phyloP scores from a whole-genome alignment of 2,888 invertebrate species.

The Pachliopta kotzebuea region DNA sequence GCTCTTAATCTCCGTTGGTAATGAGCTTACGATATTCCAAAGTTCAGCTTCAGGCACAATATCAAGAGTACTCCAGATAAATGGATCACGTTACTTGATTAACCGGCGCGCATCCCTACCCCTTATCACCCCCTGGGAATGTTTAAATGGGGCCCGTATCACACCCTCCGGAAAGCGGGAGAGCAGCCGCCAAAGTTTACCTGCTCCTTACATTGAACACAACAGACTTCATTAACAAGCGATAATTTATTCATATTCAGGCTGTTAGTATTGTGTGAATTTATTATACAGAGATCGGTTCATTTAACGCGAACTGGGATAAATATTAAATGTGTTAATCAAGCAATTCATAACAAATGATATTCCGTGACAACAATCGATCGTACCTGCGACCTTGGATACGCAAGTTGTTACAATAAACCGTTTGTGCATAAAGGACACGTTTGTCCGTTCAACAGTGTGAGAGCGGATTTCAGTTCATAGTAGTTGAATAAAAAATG shows the following conservation, averaged over 20 bases:
- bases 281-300: not conserved
- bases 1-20: constrained; percentile 55
- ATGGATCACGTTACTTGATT: constrained; percentile 81
- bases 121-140: constrained; percentile 77
- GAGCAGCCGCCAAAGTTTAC: constrained; percentile 57
- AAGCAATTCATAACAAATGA: too few relatives aligned
- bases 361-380: too few relatives aligned
- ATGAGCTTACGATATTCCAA: constrained; percentile 71
- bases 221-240: constrained; percentile 65
- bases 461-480: too few relatives aligned
- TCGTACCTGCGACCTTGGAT: not conserved
- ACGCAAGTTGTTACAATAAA: not conserved
- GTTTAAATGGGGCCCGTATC: constrained; percentile 78
- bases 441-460: too few relatives aligned
- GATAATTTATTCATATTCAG: constrained; percentile 27
- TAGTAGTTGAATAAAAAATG: too few relatives aligned
- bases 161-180: constrained; percentile 68
- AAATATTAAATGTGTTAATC: not conserved
- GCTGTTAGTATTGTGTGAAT: constrained; percentile 3
- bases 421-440: not conserved
- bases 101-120: constrained; percentile 75
- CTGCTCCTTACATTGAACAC: constrained; percentile 66
- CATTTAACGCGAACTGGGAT: not conserved
- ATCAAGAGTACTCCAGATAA: constrained; percentile 78
- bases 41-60: constrained; percentile 60